phyloP scores from a whole-genome alignment of 2,888 invertebrate genomes.

The Trissolcus japonicus region DNA sequence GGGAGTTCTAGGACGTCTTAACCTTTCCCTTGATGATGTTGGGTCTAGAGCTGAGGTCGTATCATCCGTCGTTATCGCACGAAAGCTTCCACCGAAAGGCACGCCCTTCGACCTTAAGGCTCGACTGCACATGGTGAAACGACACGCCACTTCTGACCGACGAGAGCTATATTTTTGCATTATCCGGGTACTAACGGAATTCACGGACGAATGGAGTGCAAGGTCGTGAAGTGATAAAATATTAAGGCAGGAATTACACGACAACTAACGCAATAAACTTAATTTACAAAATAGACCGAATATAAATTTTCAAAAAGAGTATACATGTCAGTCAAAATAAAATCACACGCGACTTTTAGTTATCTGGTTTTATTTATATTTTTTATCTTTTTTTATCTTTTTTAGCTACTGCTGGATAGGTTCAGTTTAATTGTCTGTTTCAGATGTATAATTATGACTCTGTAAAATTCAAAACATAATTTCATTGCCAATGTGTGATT shows the following conservation, averaged over 20 bases:
- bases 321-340: too few relatives aligned
- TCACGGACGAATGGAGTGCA: constrained; percentile 44
- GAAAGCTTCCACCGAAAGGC: constrained; percentile 36
- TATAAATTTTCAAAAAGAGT: too few relatives aligned
- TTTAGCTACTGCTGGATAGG: too few relatives aligned
- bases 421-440: too few relatives aligned
- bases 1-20: constrained; percentile 32
- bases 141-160: constrained; percentile 33
- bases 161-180: constrained; percentile 32
- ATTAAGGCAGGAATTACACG: constrained; percentile 28
- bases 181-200: constrained; percentile 33
- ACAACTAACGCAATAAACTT: constrained; percentile 33
- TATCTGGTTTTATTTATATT: too few relatives aligned
- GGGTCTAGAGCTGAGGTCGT: constrained; percentile 30
- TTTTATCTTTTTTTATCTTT: too few relatives aligned
- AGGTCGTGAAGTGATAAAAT: constrained; percentile 39
- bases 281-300: too few relatives aligned
- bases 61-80: constrained; percentile 34
- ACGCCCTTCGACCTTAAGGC: constrained; percentile 50
- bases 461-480: too few relatives aligned
- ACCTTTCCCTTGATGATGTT: constrained; percentile 25
- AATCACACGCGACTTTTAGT: too few relatives aligned
- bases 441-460: too few relatives aligned
- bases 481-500: too few relatives aligned
- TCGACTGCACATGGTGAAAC: constrained; percentile 41